Evolutionary conservation across 1,140 invertebrate species (phyloP).

Genomic region (Platyscapa corneri): DNA sequence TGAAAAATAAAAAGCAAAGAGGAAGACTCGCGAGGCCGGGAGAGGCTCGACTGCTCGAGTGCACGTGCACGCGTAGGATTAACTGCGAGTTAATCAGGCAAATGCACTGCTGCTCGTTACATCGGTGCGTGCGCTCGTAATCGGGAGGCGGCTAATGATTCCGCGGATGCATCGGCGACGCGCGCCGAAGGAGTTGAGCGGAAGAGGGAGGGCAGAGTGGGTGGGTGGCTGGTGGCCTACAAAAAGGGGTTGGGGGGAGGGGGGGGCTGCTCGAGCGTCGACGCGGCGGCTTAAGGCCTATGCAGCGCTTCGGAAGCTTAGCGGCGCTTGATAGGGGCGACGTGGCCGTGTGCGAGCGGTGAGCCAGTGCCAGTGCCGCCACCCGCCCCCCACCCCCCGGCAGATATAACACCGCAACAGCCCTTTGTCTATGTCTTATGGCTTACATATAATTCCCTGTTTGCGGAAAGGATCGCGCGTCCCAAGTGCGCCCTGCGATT

Average conservation of each 20-base stretch:
- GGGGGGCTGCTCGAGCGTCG: slow-evolving; percentile 55
- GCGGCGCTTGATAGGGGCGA: background rate
- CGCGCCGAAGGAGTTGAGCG: slow-evolving; percentile 31
- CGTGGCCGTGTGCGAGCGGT: background rate
- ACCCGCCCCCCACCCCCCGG: background rate
- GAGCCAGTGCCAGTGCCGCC: slow-evolving; percentile 18
- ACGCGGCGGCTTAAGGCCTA: slow-evolving; percentile 70
- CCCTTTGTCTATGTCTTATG: slow-evolving; percentile 74
- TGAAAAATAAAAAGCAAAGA: too few species aligned
- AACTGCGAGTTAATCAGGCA: slow-evolving; percentile 47
- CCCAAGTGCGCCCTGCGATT: slow-evolving; percentile 59
- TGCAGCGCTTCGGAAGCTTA: slow-evolving; percentile 54
- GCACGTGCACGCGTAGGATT: slow-evolving; percentile 4
- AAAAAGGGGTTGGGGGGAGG: too few species aligned
- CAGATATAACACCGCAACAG: slow-evolving; percentile 47
- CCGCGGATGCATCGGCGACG: slow-evolving; percentile 7
- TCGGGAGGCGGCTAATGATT: slow-evolving; percentile 41
- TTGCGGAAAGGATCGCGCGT: slow-evolving; percentile 69
- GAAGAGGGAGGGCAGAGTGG: too few species aligned
- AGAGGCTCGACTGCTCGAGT: background rate
- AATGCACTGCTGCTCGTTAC: slow-evolving; percentile 42
- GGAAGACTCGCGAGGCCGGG: too few species aligned
- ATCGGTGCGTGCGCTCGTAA: slow-evolving; percentile 32
- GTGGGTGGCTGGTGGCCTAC: too few species aligned
- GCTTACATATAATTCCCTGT: slow-evolving; percentile 73